Evolutionary conservation across 2,113 vertebrate species (phyloP).

Genomic region (Tricholaema leucomelas): DNA sequence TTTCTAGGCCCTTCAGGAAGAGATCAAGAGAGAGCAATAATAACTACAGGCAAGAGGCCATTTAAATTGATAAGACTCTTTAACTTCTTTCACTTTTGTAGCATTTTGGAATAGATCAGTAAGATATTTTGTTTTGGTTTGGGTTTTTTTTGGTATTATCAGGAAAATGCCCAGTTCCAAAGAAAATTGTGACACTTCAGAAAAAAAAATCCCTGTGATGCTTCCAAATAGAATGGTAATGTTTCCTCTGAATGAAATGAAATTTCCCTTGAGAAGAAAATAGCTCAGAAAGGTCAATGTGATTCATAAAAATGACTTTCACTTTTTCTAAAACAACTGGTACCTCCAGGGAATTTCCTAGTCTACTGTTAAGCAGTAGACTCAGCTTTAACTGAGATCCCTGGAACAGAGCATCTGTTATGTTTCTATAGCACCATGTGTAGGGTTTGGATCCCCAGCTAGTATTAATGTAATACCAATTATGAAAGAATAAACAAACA

Average conservation of each 20-base stretch:
- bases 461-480: neutral
- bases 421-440: neutral
- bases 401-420: neutral
- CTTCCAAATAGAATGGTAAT: neutral
- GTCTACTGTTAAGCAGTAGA: neutral
- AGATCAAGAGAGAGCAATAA: neutral
- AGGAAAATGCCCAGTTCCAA: neutral
- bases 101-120: neutral
- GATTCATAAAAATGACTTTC: neutral
- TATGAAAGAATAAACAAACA: neutral
- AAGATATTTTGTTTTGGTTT: too few species aligned
- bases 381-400: neutral
- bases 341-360: neutral
- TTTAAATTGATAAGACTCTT: neutral
- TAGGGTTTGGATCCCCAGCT: neutral
- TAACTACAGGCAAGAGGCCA: neutral
- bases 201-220: neutral
- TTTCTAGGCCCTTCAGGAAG: neutral
- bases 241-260: slow-evolving; percentile 15
- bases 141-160: neutral
- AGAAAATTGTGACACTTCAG: neutral
- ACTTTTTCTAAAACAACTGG: neutral
- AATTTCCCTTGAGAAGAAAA: slow-evolving; percentile 26
- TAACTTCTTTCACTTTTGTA: neutral
- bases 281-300: slow-evolving; percentile 3